Base-by-base conservation (phyloP, 2,797 vertebrate species). In the Sebastes cheni region DNA sequence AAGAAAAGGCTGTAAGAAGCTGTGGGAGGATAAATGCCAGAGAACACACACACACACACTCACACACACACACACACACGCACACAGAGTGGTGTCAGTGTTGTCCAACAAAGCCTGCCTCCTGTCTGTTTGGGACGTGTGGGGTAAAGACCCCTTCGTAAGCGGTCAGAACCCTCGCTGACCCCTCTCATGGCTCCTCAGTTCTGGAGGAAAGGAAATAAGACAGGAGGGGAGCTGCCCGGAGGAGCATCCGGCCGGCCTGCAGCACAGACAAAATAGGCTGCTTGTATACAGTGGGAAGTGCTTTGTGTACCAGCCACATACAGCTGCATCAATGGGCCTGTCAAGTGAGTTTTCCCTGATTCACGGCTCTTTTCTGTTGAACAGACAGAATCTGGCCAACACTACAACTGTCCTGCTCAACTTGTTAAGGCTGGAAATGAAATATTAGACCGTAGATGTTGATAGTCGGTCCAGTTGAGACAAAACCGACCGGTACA, bases 171-270 rank as follows among this genome's bases (percentile, higher is more conserved):
- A 25, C 73, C 76, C 55, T 46, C 1, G 6, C 72, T n/a, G 80
- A 83, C 80, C 74, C 74, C 62, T 73, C 78, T 80, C 58, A 23
- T 55, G 34, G 60, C 70, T 67, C 59, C 66, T 72, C 61, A 22
- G 65, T 86, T 58, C 64, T 36, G 14, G 59, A 89, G 80, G 86
- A 91, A 85, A 89, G 80, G 86, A 91, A 85, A 74, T 61, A 29
- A 86, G 32, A 59, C 67, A 52, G 52, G 61, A 67, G 23, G 10
- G 11, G 77, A 79, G 58, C 69, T 50, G 68, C 75, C 66, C 34
- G 10, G 56, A 68, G 62, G 25, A 69, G 60, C 85, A 77, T 77
- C 76, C n/a, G 56, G 65, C 36, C 7, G 23, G 29, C 55, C 73
- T 13, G 25, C 59, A 59, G 58, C 70, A 64, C 27, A 72, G 50